Evolutionary conservation across 2,888 invertebrate species (phyloP).

Genomic region (Pasiphila rectangulata): DNA sequence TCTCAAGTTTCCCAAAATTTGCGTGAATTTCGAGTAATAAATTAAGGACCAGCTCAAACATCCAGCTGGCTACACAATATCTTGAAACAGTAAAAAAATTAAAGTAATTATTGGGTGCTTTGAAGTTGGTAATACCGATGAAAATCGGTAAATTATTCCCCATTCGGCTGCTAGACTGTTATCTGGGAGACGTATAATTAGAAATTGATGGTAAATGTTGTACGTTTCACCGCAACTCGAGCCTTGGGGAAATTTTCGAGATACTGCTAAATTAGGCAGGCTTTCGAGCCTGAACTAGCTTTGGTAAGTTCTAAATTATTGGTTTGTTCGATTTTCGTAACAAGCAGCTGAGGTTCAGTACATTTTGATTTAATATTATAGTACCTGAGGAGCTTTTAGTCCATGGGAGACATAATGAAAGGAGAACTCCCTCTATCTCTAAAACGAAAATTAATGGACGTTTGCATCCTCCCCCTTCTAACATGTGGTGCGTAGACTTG

Average conservation of each 20-base stretch:
- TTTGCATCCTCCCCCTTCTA: no score
- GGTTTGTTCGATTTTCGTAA: no score
- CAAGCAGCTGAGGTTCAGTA: no score
- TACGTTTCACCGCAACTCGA: neutral
- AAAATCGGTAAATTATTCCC: constrained; percentile 20
- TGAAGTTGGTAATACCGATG: constrained; percentile 22
- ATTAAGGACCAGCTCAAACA: constrained; percentile 43
- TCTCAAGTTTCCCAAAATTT: constrained; percentile 53
- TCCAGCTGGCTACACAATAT: constrained; percentile 7
- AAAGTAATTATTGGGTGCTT: constrained; percentile 35
- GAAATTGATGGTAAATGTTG: constrained; percentile 7
- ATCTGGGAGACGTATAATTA: constrained; percentile 8
- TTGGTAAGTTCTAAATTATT: neutral
- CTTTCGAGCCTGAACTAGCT: neutral
- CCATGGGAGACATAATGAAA: no score
- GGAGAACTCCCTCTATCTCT: no score
- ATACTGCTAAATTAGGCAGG: neutral
- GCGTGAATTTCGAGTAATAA: constrained; percentile 57
- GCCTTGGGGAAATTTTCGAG: constrained; percentile 1
- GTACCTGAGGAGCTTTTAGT: no score
- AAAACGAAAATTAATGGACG: no score
- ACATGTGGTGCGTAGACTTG: no score
- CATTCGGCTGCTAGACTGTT: constrained; percentile 14
- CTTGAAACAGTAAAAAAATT: constrained; percentile 30
- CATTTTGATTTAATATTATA: no score